These are phyloP conservation scores for Biston stratarius DNA, from an alignment of 2,888 invertebrate genomes.

Conservation along the genomic window DNA sequence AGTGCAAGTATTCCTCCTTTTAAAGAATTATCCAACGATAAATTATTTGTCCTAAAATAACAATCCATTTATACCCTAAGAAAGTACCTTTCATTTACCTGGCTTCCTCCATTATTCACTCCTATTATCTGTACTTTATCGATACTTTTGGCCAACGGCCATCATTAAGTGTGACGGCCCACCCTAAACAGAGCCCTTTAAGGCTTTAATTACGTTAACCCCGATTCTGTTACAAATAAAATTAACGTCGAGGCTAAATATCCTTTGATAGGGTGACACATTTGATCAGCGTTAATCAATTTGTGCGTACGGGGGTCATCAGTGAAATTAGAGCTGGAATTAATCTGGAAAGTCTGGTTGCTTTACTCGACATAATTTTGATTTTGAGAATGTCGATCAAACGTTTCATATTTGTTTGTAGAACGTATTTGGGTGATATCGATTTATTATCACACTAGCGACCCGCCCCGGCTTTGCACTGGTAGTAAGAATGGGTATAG, in stretches of 20 bases:
- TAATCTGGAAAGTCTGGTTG: constrained; percentile 13
- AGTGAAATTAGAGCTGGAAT: constrained; percentile 7
- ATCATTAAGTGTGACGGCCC: constrained; percentile 46
- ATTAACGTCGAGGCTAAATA: constrained; percentile 50
- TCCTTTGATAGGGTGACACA: constrained; percentile 43
- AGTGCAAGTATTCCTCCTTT: neutral
- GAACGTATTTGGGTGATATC: neutral
- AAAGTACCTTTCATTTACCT: neutral
- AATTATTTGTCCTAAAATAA: neutral
- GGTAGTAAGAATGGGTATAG: no score
- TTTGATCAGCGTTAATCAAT: constrained; percentile 34
- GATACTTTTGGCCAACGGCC: constrained; percentile 25
- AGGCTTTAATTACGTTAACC: constrained; percentile 51
- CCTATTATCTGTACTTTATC: constrained; percentile 20
- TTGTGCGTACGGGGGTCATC: constrained; percentile 4
- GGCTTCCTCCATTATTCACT: neutral
- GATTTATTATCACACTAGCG: no score
- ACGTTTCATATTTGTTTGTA: no score
- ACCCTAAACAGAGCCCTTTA: constrained; percentile 52
- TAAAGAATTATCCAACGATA: neutral
- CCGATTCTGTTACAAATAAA: constrained; percentile 48
- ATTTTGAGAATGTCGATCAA: neutral
- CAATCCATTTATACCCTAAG: neutral
- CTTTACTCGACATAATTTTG: constrained; percentile 2
- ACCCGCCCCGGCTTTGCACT: no score